Evolutionary conservation across 2,113 vertebrate species (phyloP).

Genomic region (Myxocyprinus asiaticus): DNA sequence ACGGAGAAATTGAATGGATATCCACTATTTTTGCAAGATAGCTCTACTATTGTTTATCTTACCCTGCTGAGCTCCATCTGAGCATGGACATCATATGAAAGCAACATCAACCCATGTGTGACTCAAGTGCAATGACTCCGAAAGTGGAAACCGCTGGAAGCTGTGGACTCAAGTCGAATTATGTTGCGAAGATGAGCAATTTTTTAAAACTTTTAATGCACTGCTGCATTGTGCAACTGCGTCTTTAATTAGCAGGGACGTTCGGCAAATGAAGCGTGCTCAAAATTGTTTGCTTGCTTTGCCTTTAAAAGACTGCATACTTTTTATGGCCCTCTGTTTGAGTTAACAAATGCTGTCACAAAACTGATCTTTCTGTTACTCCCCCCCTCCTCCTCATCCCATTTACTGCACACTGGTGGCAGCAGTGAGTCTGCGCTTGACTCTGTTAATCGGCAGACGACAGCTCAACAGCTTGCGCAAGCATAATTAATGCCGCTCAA

Average conservation of each 20-base stretch:
- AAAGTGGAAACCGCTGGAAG: constrained; percentile 61
- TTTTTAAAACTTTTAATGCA: constrained; percentile 69
- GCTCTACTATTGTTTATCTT: constrained; percentile 31
- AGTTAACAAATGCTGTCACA: constrained; percentile 70
- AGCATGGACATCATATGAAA: constrained; percentile 36
- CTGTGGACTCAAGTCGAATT: constrained; percentile 56
- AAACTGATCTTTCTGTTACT: constrained; percentile 55
- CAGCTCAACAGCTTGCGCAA: constrained; percentile 76
- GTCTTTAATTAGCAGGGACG: constrained; percentile 73
- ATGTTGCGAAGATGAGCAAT: constrained; percentile 52
- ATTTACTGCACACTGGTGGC: constrained; percentile 63
- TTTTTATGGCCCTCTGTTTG: constrained; percentile 61
- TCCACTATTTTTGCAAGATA: neutral
- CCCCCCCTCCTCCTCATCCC: constrained; percentile 51
- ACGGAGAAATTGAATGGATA: constrained; percentile 2
- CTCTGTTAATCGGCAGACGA: constrained; percentile 74
- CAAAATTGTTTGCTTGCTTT: constrained; percentile 65
- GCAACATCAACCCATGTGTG: constrained; percentile 59
- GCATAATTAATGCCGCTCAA: constrained; percentile 73
- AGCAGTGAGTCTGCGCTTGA: constrained; percentile 65
- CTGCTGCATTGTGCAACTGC: constrained; percentile 48
- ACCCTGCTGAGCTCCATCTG: constrained; percentile 11
- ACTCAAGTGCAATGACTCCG: constrained; percentile 58
- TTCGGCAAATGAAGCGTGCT: constrained; percentile 71
- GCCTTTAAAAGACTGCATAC: constrained; percentile 62